These are phyloP conservation scores for Batillaria attramentaria DNA, from an alignment of 1,140 invertebrate genomes.

Conservation along the genomic window DNA sequence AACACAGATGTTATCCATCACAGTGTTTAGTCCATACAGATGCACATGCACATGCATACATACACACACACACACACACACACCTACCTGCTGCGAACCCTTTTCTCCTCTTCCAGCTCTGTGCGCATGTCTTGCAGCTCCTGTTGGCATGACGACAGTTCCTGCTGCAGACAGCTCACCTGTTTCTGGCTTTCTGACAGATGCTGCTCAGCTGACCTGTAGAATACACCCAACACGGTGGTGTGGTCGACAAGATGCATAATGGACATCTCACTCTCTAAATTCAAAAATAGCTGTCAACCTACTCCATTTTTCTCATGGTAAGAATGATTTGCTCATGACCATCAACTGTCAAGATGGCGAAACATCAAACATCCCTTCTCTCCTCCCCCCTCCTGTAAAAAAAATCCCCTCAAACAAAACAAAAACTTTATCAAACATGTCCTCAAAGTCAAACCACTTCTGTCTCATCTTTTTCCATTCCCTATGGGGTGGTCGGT, in stretches of 20 bases:
- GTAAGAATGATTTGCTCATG: neutral
- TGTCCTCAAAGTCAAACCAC: neutral
- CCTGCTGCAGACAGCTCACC: slow-evolving; percentile 43
- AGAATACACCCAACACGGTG: too few species aligned
- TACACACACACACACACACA: neutral
- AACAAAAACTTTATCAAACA: slow-evolving; percentile 7
- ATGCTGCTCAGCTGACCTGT: slow-evolving; percentile 63
- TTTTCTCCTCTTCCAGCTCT: slow-evolving; percentile 51
- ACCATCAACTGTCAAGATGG: too few species aligned
- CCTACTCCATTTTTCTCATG: neutral
- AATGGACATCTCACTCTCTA: too few species aligned
- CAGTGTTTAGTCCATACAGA: neutral
- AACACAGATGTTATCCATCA: neutral
- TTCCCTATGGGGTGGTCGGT: neutral
- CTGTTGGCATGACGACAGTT: slow-evolving; percentile 46
- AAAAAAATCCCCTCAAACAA: too few species aligned
- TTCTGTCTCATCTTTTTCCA: neutral
- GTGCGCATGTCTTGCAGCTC: slow-evolving; percentile 47
- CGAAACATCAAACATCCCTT: too few species aligned
- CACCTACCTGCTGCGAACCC: slow-evolving; percentile 49
- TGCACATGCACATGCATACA: neutral
- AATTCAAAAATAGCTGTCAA: neutral
- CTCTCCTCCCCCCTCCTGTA: too few species aligned
- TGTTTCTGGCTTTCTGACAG: slow-evolving; percentile 54
- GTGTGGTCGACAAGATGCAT: too few species aligned